phyloP scores from a whole-genome alignment of 2,113 vertebrate species.

The Ornithorhynchus anatinus region DNA sequence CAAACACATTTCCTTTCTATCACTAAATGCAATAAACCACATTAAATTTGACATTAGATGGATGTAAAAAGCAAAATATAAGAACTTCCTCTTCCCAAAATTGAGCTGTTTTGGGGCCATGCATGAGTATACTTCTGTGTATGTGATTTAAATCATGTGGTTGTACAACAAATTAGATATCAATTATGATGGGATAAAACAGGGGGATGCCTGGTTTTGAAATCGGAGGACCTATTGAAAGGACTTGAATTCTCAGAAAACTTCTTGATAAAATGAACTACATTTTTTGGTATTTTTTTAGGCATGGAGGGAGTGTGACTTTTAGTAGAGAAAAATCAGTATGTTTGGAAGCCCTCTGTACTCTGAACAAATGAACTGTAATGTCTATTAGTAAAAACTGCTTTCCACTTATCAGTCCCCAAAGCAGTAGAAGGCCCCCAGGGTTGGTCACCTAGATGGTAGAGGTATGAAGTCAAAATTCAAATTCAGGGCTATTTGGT shows the following conservation, averaged over 20 bases:
- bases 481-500: not conserved
- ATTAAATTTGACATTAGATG: not conserved
- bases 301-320: slow-evolving; percentile 6
- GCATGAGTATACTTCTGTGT: not conserved
- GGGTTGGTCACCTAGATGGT: not conserved
- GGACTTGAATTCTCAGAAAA: no score
- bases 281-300: slow-evolving; percentile 1
- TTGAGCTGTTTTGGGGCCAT: not conserved
- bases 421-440: not conserved
- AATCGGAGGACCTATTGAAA: no score
- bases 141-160: no score
- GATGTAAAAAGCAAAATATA: not conserved
- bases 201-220: no score
- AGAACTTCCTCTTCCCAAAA: not conserved
- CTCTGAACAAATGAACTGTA: slow-evolving; percentile 18
- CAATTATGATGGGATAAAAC: no score
- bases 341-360: slow-evolving; percentile 6
- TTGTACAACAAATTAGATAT: no score
- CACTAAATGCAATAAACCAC: not conserved
- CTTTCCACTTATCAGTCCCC: slow-evolving; percentile 9
- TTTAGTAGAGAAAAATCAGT: slow-evolving; percentile 17
- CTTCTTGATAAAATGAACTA: slow-evolving; percentile 7
- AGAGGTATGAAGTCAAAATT: not conserved
- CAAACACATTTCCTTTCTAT: slow-evolving; percentile 41
- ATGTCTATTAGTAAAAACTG: not conserved